Percentiles rank a stretch among this genome's conserved stretches.
Conservation (phyloP, 2,888 invertebrate species). For the Poecilus cupreus region DNA sequence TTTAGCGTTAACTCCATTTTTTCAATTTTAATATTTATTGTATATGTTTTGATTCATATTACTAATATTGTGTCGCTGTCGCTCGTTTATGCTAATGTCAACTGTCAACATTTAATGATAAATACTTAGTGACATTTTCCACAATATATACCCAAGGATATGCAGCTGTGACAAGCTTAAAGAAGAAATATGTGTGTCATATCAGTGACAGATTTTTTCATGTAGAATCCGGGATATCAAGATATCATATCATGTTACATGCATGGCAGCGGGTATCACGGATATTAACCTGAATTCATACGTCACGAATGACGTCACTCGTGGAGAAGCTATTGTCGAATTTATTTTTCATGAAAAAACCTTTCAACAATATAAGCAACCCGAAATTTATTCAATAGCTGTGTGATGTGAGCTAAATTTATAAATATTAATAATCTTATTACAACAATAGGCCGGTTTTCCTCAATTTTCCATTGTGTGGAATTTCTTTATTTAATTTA, state of each 20-base stretch:
- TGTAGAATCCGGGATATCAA: background rate
- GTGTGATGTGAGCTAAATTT: too few species aligned
- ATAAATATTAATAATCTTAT: too few species aligned
- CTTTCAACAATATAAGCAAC: background rate
- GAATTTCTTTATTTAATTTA: too few species aligned
- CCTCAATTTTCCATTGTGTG: too few species aligned
- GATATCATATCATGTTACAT: background rate
- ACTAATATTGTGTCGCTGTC: too few species aligned
- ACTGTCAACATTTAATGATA: background rate
- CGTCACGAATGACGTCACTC: background rate
- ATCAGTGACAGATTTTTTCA: background rate
- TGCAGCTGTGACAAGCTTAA: background rate
- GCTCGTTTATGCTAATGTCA: background rate
- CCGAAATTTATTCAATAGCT: background rate
- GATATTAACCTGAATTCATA: slow-evolving; percentile 18
- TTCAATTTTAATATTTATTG: too few species aligned
- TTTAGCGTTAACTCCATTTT: too few species aligned
- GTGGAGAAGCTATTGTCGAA: background rate
- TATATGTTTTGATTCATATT: too few species aligned
- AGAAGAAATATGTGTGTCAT: background rate
- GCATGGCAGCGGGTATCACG: background rate
- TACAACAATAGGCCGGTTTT: too few species aligned
- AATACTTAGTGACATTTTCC: background rate
- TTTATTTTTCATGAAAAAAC: background rate
- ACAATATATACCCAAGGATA: background rate